phyloP scores from a whole-genome alignment of 2,888 invertebrate genomes.

The Notodonta ziczac region DNA sequence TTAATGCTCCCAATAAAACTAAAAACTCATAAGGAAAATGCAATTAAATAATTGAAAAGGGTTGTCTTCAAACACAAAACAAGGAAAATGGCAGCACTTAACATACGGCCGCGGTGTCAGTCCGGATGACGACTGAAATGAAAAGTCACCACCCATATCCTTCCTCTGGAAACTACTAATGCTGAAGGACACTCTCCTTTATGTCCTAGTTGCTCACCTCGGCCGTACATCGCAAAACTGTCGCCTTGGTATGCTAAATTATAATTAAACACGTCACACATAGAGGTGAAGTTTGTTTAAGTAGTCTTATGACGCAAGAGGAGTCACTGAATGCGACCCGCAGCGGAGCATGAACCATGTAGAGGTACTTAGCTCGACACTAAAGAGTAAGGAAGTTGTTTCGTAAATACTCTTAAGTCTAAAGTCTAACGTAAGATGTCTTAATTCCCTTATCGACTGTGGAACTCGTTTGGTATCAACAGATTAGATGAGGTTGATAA shows the following conservation, averaged over 20 bases:
- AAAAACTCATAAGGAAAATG: not conserved
- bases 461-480: conserved; percentile 12
- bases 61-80: conserved; percentile 25
- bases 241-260: conserved; percentile 28
- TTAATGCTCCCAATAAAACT: not conserved
- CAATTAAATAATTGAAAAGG: conserved; percentile 16
- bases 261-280: conserved; percentile 22
- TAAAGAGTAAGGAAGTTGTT: conserved; percentile 41
- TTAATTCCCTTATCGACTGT: conserved; percentile 23
- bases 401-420: conserved; percentile 5
- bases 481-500: conserved; percentile 31
- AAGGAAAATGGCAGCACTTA: conserved; percentile 45
- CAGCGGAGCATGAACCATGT: conserved; percentile 79
- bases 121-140: conserved; percentile 68
- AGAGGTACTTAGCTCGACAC: conserved; percentile 52
- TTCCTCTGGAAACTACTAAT: conserved; percentile 59
- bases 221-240: conserved; percentile 34
- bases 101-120: conserved; percentile 52
- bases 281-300: conserved; percentile 49
- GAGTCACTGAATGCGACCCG: conserved; percentile 61
- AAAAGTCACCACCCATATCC: conserved; percentile 67
- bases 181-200: conserved; percentile 78
- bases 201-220: conserved; percentile 76
- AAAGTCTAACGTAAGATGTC: conserved; percentile 6
- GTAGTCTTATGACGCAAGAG: conserved; percentile 52